Evolutionary conservation across 2,113 vertebrate genomes (phyloP).

Genomic region (Cebus imitator): DNA sequence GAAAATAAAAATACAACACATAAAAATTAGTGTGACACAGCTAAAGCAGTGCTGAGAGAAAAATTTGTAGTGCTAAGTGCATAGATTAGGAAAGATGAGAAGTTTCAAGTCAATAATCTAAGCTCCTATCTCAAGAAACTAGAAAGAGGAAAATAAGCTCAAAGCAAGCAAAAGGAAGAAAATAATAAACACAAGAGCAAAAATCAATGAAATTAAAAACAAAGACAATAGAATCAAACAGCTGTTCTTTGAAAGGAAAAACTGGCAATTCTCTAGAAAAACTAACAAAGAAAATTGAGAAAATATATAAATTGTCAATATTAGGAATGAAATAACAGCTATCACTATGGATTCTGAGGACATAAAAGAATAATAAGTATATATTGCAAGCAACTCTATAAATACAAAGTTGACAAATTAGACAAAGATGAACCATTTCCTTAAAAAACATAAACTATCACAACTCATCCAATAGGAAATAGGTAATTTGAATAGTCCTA

Average conservation of each 20-base stretch:
- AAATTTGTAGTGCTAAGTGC: neutral
- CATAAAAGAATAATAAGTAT: too few species aligned
- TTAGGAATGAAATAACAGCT: neutral
- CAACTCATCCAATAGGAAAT: neutral
- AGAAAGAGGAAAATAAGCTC: neutral
- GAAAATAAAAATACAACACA: neutral
- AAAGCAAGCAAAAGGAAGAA: neutral
- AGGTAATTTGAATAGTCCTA: neutral
- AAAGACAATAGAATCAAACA: neutral
- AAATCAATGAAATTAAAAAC: slow-evolving; percentile 5
- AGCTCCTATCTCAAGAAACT: neutral
- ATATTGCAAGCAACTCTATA: neutral
- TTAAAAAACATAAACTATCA: neutral
- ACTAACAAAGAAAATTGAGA: neutral
- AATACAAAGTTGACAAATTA: neutral
- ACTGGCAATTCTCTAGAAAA: neutral
- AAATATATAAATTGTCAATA: neutral
- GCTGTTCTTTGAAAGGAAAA: neutral
- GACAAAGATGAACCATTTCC: neutral
- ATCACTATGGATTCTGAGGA: neutral
- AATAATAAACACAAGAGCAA: neutral
- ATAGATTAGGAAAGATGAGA: neutral
- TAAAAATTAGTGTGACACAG: neutral
- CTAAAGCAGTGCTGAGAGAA: neutral
- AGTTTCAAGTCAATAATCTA: neutral